phyloP scores from a whole-genome alignment of 2,113 vertebrate species.

The Carollia perspicillata region DNA sequence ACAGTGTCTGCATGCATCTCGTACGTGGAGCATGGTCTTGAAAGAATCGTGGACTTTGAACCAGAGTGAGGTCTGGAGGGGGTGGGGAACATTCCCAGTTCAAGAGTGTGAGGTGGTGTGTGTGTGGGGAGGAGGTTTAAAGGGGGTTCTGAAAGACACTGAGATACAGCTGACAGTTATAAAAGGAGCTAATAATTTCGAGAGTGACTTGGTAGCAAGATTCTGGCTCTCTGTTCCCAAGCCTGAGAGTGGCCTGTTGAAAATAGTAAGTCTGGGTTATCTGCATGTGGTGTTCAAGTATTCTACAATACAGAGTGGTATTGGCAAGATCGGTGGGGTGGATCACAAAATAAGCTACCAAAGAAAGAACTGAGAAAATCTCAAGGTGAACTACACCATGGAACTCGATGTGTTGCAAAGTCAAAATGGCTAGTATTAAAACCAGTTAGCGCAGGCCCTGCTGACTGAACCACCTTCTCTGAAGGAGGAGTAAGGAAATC shows the following conservation, averaged over 20 bases:
- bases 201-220: neutral
- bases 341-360: neutral
- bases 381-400: neutral
- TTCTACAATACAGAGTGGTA: neutral
- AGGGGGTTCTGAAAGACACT: neutral
- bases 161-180: neutral
- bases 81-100: neutral
- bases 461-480: neutral
- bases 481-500: neutral
- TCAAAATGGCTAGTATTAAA: neutral
- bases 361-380: neutral
- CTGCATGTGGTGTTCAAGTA: neutral
- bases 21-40: accelerated
- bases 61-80: neutral
- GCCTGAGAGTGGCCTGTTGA: too few species aligned
- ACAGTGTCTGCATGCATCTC: too few species aligned
- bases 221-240: neutral
- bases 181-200: neutral
- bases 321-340: neutral
- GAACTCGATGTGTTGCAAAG: neutral
- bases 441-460: neutral
- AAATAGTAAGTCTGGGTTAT: neutral
- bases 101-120: neutral
- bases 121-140: neutral
- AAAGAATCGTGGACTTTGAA: neutral